Conservation (phyloP, 2,888 invertebrate species). For the Acleris cristana region DNA sequence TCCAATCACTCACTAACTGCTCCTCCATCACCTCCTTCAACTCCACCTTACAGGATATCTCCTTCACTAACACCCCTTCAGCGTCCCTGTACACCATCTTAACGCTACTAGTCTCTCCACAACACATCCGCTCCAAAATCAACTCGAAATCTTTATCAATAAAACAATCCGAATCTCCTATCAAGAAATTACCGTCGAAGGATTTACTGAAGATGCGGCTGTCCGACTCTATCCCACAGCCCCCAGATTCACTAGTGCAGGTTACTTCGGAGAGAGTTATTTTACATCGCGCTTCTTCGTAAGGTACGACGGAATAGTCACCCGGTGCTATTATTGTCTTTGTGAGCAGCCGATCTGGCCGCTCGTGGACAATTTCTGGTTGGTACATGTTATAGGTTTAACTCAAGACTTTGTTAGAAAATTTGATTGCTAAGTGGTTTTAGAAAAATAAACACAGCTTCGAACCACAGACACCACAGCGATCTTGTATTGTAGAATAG, state of each 20-base stretch:
- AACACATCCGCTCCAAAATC: slow-evolving; percentile 80
- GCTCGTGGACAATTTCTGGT: slow-evolving; percentile 58
- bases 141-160: slow-evolving; percentile 82
- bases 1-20: slow-evolving; percentile 83
- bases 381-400: slow-evolving; percentile 52
- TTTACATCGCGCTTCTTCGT: slow-evolving; percentile 74
- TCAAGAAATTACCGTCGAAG: slow-evolving; percentile 73
- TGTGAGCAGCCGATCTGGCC: slow-evolving; percentile 67
- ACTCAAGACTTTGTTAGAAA: neutral
- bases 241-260: slow-evolving; percentile 56
- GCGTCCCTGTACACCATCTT: slow-evolving; percentile 64
- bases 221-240: slow-evolving; percentile 60
- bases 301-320: slow-evolving; percentile 69
- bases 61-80: slow-evolving; percentile 54
- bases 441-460: neutral
- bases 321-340: slow-evolving; percentile 69
- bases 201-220: slow-evolving; percentile 63
- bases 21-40: slow-evolving; percentile 71
- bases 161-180: slow-evolving; percentile 76
- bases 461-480: too few relatives aligned
- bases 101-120: slow-evolving; percentile 71
- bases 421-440: too few relatives aligned
- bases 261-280: slow-evolving; percentile 62
- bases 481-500: too few relatives aligned
- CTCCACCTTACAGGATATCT: slow-evolving; percentile 71